These are phyloP conservation scores for Stenchaetothrips biformis DNA, from an alignment of 2,888 invertebrate species.

Conservation along the genomic window DNA sequence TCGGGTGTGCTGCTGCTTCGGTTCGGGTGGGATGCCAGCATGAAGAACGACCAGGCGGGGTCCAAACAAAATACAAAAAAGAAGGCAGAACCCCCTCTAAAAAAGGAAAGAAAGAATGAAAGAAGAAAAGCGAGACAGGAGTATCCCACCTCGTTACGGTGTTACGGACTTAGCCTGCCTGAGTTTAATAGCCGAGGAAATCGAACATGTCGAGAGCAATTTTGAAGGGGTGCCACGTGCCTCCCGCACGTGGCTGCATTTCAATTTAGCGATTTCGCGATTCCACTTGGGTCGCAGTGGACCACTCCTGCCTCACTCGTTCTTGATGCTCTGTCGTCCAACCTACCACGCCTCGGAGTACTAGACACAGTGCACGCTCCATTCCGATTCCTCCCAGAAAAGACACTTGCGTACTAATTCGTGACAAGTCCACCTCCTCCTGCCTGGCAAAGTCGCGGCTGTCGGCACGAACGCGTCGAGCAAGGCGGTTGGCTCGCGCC, in stretches of 20 bases:
- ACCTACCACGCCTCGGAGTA: too few relatives aligned
- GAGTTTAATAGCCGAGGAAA: slow-evolving; percentile 14
- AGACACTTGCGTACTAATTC: background rate
- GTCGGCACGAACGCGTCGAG: background rate
- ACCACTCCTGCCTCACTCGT: too few relatives aligned
- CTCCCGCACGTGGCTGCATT: background rate
- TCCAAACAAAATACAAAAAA: slow-evolving; percentile 1
- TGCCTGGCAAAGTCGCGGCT: background rate
- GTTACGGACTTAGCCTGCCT: slow-evolving; percentile 4
- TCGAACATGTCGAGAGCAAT: slow-evolving; percentile 17
- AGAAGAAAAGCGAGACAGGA: slow-evolving; percentile 9
- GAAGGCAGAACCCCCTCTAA: too few relatives aligned
- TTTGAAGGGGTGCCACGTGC: background rate
- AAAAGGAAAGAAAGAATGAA: background rate
- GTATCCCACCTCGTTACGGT: slow-evolving; percentile 22
- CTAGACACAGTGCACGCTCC: too few relatives aligned
- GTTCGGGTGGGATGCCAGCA: slow-evolving; percentile 2
- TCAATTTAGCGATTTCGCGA: background rate
- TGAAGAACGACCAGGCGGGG: slow-evolving; percentile 14
- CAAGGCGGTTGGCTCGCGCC: background rate
- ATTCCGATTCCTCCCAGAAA: background rate
- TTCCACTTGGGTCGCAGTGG: background rate
- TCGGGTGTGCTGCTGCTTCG: slow-evolving; percentile 3
- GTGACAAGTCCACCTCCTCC: background rate
- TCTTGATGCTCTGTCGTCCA: too few relatives aligned